phyloP scores from a whole-genome alignment of 2,888 invertebrate genomes.

The Polymixis lichenea region DNA sequence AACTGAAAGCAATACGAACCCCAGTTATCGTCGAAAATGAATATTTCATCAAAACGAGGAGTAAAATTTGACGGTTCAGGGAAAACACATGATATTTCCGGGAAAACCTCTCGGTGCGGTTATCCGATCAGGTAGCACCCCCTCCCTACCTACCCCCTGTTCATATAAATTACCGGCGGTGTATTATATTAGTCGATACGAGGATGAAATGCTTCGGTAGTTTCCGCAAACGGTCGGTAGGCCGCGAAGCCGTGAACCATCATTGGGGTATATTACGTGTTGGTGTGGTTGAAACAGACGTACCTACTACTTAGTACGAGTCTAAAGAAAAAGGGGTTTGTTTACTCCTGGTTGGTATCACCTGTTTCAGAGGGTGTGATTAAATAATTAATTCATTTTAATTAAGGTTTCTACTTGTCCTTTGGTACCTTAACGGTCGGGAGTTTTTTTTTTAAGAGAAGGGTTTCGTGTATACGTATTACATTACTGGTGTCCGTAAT shows the following conservation, averaged over 20 bases:
- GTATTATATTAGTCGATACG: slow-evolving; percentile 51
- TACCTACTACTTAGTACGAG: not conserved
- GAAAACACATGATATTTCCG: slow-evolving; percentile 52
- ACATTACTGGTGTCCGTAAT: not conserved
- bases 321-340: not conserved
- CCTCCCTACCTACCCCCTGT: slow-evolving; percentile 20
- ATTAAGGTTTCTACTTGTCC: not conserved
- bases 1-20: slow-evolving; percentile 3
- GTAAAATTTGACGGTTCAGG: slow-evolving; percentile 42
- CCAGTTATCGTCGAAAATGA: slow-evolving; percentile 30
- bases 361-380: not conserved
- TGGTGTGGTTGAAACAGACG: slow-evolving; percentile 13
- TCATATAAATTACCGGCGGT: slow-evolving; percentile 48
- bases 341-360: not conserved
- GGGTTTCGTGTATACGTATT: not conserved
- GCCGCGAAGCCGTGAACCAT: not conserved
- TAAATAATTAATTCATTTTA: not conserved
- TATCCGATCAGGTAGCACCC: slow-evolving; percentile 41
- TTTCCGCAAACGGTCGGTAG: slow-evolving; percentile 21
- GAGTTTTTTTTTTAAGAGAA: too few species aligned
- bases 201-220: slow-evolving; percentile 29
- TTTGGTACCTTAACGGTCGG: too few species aligned
- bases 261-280: slow-evolving; percentile 19
- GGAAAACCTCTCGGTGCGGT: slow-evolving; percentile 38
- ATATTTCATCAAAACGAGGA: slow-evolving; percentile 48